These are phyloP conservation scores for Sinocyclocheilus anshuiensis DNA, from an alignment of 2,113 vertebrate species.

Conservation along the genomic window DNA sequence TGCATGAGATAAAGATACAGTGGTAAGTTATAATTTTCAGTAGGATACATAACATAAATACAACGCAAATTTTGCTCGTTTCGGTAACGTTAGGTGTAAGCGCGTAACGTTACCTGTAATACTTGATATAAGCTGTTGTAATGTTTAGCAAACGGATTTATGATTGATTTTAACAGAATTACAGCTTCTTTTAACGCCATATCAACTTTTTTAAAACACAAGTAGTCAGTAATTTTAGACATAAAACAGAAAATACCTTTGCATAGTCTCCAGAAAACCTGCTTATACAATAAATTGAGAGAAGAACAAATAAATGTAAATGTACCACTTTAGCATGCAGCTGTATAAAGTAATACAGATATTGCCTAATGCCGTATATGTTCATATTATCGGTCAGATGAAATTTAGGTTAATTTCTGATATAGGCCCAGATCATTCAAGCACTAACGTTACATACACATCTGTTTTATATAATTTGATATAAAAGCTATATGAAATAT, in stretches of 20 bases:
- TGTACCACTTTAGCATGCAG: neutral
- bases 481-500: neutral
- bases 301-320: neutral
- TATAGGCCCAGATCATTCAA: neutral
- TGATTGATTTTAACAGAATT: neutral
- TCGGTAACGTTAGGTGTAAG: neutral
- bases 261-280: neutral
- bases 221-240: neutral
- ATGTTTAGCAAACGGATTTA: neutral
- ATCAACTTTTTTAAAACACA: neutral
- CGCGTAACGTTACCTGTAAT: neutral
- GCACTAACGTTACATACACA: neutral
- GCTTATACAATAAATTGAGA: neutral
- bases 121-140: neutral
- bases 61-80: neutral
- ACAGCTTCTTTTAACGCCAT: neutral
- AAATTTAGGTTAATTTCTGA: neutral
- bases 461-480: neutral
- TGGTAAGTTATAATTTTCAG: constrained; percentile 1
- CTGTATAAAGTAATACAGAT: neutral
- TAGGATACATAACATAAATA: neutral
- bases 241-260: neutral
- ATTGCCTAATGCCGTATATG: neutral
- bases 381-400: neutral
- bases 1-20: neutral